Evolutionary conservation across 2,888 invertebrate species (phyloP), one percentile per base, ranked within the genome.

Genomic region (Cheilosia scutellata): DNA sequence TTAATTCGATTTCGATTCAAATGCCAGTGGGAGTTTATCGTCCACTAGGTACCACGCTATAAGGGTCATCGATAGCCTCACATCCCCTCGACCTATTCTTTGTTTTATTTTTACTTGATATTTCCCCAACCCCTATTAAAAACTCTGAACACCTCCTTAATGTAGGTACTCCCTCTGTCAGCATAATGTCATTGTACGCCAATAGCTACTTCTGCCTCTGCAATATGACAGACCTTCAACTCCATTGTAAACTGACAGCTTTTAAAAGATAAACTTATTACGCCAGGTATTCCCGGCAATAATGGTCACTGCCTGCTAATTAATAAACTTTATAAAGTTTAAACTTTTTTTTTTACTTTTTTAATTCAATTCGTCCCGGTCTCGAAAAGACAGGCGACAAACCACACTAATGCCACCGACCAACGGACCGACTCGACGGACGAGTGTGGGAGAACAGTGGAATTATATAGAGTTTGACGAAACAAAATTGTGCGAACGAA

Each of bases 261-360:
- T 65, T 13, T 16, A 55, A 74, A 70, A 71, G 31, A 55, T 76
- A 51, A 80, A 33, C 75, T 62, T 66, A 66, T 57, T 71, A 76
- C 57, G 60, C 16, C 49, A 75, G 70, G 37, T 62, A 75, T 57
- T 60, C 27, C 58, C 47, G 58, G 60, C 49, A 84, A 75, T 79
- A 68, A 78, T 65, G 79, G 70, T 60, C 60, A 55, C 68, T 55
- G 71, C 65, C 71, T 53, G 75, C 68, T 84, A 79, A 86, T 86
- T 86, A 86, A 86, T 86, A 72, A 80, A 80, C 76, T 86, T 86
- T 68, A 55, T 16, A 77, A 86, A 86, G 71, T 80, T 80, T 60
- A 25, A 71, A 77, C 42, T 72, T 62, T 62, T 63, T 49, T 49
- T 27, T 5, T 33, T 55, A 68, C 47, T 65, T 51, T 58, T 75